Percentiles rank a stretch among this genome's conserved stretches.
Evolutionary conservation across 2,113 vertebrate genomes (phyloP).

Genomic region (Tautogolabrus adspersus): DNA sequence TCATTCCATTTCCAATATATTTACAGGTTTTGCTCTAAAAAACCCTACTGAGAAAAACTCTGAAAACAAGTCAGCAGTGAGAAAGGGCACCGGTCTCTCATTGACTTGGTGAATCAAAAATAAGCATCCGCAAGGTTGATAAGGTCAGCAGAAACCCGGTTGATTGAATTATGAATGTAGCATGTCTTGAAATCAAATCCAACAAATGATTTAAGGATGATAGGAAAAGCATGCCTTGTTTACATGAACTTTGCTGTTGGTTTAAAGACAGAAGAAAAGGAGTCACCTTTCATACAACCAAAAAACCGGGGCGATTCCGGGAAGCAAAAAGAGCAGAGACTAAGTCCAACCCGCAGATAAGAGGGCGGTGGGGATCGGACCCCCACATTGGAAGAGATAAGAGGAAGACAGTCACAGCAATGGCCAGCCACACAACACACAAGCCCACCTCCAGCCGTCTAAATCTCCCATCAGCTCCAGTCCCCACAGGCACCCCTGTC

Average conservation of each 20-base stretch:
- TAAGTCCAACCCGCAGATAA: conserved; percentile 70
- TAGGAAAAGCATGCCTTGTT: conserved; percentile 51
- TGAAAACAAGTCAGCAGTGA: conserved; percentile 1
- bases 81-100: conserved; percentile 15
- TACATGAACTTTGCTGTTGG: conserved; percentile 41
- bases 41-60: conserved; percentile 5
- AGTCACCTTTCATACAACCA: conserved; percentile 74
- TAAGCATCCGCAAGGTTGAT: conserved; percentile 44
- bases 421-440: conserved; percentile 82
- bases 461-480: conserved; percentile 74
- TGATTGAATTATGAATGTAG: conserved; percentile 54
- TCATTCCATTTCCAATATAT: conserved; percentile 29
- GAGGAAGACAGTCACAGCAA: conserved; percentile 82
- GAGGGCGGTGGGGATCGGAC: conserved; percentile 56
- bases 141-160: conserved; percentile 43
- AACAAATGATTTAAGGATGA: conserved; percentile 53
- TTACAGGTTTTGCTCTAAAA: conserved; percentile 9
- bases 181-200: conserved; percentile 67
- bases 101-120: conserved; percentile 31
- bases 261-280: background rate
- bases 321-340: conserved; percentile 64
- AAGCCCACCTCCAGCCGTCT: conserved; percentile 76
- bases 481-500: conserved; percentile 80
- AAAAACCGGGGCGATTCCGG: conserved; percentile 74
- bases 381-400: conserved; percentile 80